Base-by-base conservation (phyloP, 53 echinoderm and acorn worm species). In the Glandiceps talaboti region DNA sequence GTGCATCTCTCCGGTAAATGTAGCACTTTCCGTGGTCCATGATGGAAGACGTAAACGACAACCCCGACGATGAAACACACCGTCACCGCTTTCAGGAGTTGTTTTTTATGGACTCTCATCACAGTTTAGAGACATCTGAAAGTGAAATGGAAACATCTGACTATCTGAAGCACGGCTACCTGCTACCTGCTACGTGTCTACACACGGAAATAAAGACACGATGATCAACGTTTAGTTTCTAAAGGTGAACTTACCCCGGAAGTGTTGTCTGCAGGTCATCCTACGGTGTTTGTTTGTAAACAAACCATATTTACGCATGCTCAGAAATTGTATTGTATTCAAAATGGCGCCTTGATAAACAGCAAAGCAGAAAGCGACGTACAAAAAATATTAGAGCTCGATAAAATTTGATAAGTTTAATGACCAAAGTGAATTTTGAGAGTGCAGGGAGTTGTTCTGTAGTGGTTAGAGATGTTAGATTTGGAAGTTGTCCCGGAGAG, bases 401-500 rank as follows among this genome's bases (percentile, higher is more conserved):
- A 20, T 45, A 20, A 45, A 45, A 45, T 45, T 45, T 6, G 6
- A 12, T 20, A 45, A 45, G 64, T 45, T 45, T 45, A 20, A 45
- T 45, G 64, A 45, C 64, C 64, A 20, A 45, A 45, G 6, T 45
- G 64, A 45, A 45, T 45, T 45, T 45, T 45, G 6, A 45, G 6
- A 45, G 64, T 6, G 6, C 64, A 45, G 64, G 64, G 64, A 45
- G 64, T 12, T 20, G 64, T 45, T 6, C 64, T 20, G 64, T 45
- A 45, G 64, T 45, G 6, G 64, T 45, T 45, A 45, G 64, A 76
- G n/a, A 96, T 96, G 96, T 86, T 96, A 76, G 96, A 96, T 87
- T 86, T 96, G 73, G 96, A 96, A 76, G 96, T 96, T 32, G 92
- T 92, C 30, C 96, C 96, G 28, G 96, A 92, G 33, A 82, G 96